phyloP scores from a whole-genome alignment of 2,888 invertebrate species.

The Volucella bombylans region DNA sequence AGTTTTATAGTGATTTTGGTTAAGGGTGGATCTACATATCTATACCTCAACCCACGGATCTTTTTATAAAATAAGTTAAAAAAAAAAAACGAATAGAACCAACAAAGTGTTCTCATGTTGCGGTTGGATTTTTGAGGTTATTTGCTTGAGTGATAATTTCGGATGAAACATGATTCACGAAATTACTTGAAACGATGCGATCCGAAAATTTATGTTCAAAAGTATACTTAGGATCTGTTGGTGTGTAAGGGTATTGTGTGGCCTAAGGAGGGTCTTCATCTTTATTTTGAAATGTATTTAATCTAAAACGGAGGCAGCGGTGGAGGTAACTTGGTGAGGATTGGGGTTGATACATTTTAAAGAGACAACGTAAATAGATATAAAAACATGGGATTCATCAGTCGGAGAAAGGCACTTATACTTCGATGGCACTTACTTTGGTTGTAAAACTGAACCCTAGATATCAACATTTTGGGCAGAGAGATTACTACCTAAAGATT shows the following conservation, averaged over 20 bases:
- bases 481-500: too few species aligned
- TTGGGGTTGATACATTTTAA: conserved; percentile 4
- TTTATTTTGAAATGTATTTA: conserved; percentile 45
- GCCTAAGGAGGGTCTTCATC: conserved; percentile 25
- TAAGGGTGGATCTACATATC: conserved; percentile 20
- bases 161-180: conserved; percentile 66
- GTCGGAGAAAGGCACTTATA: too few species aligned
- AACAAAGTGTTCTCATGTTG: conserved; percentile 51
- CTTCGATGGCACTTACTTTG: too few species aligned
- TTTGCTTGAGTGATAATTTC: conserved; percentile 72
- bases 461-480: too few species aligned
- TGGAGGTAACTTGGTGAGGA: background rate
- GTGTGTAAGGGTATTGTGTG: conserved; percentile 3
- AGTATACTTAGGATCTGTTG: conserved; percentile 46
- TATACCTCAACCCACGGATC: conserved; percentile 18
- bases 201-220: conserved; percentile 43
- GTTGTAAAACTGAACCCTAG: too few species aligned
- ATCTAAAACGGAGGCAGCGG: background rate
- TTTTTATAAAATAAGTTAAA: conserved; percentile 44
- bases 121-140: conserved; percentile 59
- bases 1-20: conserved; percentile 49
- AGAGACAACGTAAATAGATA: conserved; percentile 35
- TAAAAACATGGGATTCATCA: background rate
- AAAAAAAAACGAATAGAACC: conserved; percentile 4
- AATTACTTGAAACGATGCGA: conserved; percentile 46